phyloP scores from a whole-genome alignment of 2,888 invertebrate genomes.

The Octonoba sinensis region DNA sequence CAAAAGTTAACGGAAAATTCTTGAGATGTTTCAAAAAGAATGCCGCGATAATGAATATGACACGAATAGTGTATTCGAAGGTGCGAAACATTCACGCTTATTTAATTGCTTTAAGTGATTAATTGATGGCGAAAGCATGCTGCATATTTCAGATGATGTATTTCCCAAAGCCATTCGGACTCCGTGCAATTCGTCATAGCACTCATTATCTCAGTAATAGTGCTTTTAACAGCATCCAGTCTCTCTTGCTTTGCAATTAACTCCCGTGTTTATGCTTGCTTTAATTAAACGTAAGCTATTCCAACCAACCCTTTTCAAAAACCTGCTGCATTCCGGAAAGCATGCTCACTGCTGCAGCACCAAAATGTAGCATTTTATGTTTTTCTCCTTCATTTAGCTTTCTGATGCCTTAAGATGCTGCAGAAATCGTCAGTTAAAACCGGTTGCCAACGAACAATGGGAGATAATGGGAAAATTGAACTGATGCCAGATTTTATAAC shows the following conservation, averaged over 20 bases:
- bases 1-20: too few relatives aligned
- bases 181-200: constrained; percentile 20
- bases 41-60: constrained; percentile 24
- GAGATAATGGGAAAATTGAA: constrained; percentile 36
- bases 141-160: constrained; percentile 20
- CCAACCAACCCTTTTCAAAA: too few relatives aligned
- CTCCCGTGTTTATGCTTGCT: constrained; percentile 39
- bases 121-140: constrained; percentile 39
- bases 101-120: constrained; percentile 56
- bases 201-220: constrained; percentile 43
- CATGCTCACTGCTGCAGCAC: too few relatives aligned
- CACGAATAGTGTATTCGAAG: constrained; percentile 14
- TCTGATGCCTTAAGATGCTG: neutral
- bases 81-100: constrained; percentile 15
- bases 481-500: constrained; percentile 27
- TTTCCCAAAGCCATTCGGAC: constrained; percentile 20
- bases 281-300: constrained; percentile 32
- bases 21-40: neutral
- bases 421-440: constrained; percentile 15
- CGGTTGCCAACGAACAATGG: constrained; percentile 31
- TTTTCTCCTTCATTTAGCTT: neutral
- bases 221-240: constrained; percentile 26
- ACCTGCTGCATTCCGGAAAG: too few relatives aligned
- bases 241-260: constrained; percentile 26
- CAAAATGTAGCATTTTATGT: neutral